phyloP scores from a whole-genome alignment of 2,888 invertebrate species.

The Tholera decimalis region DNA sequence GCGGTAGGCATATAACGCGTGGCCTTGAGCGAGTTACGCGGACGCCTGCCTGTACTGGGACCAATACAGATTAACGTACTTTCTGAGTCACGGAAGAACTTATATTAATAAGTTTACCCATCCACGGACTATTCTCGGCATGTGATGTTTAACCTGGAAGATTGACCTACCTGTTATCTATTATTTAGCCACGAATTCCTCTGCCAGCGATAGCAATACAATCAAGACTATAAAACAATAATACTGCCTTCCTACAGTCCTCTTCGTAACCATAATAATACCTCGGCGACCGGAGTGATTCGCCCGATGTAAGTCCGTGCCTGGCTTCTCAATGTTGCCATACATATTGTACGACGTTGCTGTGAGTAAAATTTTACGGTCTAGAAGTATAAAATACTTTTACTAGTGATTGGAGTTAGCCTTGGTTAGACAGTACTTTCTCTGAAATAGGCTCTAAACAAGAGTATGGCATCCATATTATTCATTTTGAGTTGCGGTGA shows the following conservation, averaged over 20 bases:
- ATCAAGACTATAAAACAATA: conserved; percentile 67
- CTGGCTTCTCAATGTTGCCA: conserved; percentile 65
- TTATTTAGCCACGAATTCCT: too few relatives aligned
- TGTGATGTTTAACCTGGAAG: too few relatives aligned
- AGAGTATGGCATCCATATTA: neutral
- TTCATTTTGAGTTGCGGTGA: neutral
- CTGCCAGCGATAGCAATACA: conserved; percentile 52
- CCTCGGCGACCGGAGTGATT: conserved; percentile 49
- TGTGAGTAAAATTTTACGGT: conserved; percentile 65
- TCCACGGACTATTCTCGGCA: too few relatives aligned
- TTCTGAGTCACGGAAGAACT: too few relatives aligned
- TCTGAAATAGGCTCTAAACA: neutral
- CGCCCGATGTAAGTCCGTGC: conserved; percentile 65
- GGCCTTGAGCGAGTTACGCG: too few relatives aligned
- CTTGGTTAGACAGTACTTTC: neutral
- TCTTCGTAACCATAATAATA: conserved; percentile 69
- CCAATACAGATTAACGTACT: too few relatives aligned
- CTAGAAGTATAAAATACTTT: conserved; percentile 26
- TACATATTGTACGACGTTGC: conserved; percentile 69
- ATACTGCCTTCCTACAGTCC: conserved; percentile 57
- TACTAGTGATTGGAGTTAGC: conserved; percentile 15
- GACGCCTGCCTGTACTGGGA: too few relatives aligned
- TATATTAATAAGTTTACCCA: too few relatives aligned
- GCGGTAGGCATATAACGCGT: too few relatives aligned
- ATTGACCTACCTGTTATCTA: too few relatives aligned